Evolutionary conservation across 2,113 vertebrate species (phyloP).

Genomic region (Prochilodus magdalenae): DNA sequence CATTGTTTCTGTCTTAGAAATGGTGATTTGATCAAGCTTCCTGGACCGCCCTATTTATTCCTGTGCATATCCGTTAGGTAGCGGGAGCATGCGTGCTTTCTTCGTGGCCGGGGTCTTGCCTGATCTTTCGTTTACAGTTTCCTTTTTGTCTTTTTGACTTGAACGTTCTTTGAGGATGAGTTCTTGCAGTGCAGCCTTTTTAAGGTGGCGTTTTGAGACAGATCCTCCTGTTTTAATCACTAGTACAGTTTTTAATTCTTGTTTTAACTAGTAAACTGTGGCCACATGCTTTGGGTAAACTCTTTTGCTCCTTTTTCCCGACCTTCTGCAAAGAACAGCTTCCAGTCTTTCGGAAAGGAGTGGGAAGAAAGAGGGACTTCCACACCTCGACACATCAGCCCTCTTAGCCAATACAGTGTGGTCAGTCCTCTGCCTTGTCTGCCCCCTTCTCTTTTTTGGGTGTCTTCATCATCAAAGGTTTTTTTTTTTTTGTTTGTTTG

Average conservation of each 20-base stretch:
- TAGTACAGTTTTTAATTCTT: conserved; percentile 42
- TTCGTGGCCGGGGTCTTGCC: conserved; percentile 64
- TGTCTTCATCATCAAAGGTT: conserved; percentile 63
- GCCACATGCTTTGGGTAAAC: conserved; percentile 24
- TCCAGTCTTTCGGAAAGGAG: conserved; percentile 13
- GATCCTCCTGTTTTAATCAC: conserved; percentile 60
- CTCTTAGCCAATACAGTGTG: conserved; percentile 61
- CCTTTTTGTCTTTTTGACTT: conserved; percentile 72
- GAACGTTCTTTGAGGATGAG: conserved; percentile 68
- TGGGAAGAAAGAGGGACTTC: not conserved
- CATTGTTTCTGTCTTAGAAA: conserved; percentile 54
- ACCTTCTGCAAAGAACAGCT: conserved; percentile 22
- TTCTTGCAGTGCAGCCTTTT: conserved; percentile 70
- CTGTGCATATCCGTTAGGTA: conserved; percentile 64
- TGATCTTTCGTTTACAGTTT: conserved; percentile 66
- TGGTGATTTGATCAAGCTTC: conserved; percentile 35
- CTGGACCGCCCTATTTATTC: conserved; percentile 74
- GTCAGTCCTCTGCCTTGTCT: conserved; percentile 26
- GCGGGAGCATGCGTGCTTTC: conserved; percentile 69
- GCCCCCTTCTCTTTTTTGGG: not conserved
- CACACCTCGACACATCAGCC: not conserved
- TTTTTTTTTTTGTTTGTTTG: too few species aligned
- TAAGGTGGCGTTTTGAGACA: conserved; percentile 66
- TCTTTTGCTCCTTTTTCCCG: not conserved
- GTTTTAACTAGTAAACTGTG: conserved; percentile 50